A percentile compares a stretch with the other conserved stretches of the same genome.
Evolutionary conservation across 2,113 vertebrate genomes (phyloP).

Genomic region (Oreochromis aureus): DNA sequence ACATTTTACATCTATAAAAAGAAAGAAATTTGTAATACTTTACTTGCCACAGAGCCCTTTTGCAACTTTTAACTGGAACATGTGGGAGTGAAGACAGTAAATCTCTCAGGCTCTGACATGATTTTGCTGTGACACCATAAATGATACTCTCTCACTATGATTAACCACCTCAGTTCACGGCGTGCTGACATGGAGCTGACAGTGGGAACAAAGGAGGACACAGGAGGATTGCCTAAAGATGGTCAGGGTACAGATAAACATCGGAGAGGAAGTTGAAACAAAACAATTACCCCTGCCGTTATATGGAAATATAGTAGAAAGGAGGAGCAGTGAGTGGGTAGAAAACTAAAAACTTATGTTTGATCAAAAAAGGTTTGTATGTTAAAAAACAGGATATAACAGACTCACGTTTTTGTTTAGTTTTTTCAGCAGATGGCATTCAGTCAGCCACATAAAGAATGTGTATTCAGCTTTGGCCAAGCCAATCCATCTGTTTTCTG

Average conservation of each 20-base stretch:
- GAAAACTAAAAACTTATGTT: not conserved
- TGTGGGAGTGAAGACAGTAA: not conserved
- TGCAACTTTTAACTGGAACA: not conserved
- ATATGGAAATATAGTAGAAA: not conserved
- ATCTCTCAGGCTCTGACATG: not conserved
- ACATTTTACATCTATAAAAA: not conserved
- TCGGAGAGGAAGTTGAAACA: not conserved
- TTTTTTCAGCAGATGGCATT: not conserved
- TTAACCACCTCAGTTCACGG: not conserved
- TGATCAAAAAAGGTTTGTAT: not conserved
- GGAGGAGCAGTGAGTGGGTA: not conserved
- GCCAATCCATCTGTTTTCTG: not conserved
- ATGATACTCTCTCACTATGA: constrained; percentile 20
- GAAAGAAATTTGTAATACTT: not conserved
- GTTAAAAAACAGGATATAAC: not conserved
- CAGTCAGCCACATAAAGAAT: not conserved
- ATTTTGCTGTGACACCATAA: constrained; percentile 28
- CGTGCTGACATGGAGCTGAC: not conserved
- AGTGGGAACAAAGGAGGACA: not conserved
- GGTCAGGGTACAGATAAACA: not conserved
- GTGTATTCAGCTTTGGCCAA: not conserved
- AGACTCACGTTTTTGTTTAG: not conserved
- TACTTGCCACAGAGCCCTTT: not conserved
- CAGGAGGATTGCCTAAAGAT: not conserved
- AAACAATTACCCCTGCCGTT: not conserved